Evolutionary conservation across 1,140 invertebrate genomes (phyloP), one percentile per base, ranked within the genome.

Genomic region (Drosophila carrolli): DNA sequence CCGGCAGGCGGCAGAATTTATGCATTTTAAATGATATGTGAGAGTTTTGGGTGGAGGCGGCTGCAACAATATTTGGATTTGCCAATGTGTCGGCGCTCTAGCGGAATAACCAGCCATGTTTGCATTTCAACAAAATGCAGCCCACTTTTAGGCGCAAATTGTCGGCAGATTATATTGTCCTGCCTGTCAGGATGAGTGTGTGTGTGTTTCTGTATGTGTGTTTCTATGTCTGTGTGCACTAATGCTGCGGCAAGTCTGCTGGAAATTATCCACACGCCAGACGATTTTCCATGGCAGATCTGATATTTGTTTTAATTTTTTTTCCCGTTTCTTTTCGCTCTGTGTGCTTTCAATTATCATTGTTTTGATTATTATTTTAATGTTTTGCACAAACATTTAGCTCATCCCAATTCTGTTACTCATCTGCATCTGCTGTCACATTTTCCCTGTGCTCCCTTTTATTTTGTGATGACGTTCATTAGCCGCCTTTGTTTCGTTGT

Each of bases 121-220:
- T 77, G 54, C 59, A 54, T 74, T 76, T 78, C 73, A 80, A 63
- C 67, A 56, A 80, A 51, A 68, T 75, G 58, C 57, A 74, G 40
- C 63, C 63, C 77, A 85, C 81, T 85, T 84, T 85, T 85, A 81
- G 78, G 67, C 77, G 67, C 77, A 81, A 84, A 85, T 73, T 85
- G 67, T 57, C 63, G 65, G 37, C 81, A 80, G 76, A 84, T 85
- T 84, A 84, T 80, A 84, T 76, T 75, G 67, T 68, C 60, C 29
- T 55, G 43, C 48, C 29, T 48, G 41, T 41, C 41, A 71, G 41
- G 51, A 51, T 44, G 43, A 51, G 35, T 60, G 19, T 57, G 19
- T 54, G 7, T 32, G 7, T 14, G 6, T 16, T 0, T 32, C 13
- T 46, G 48, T 38, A 38, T 54, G 38, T 55, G 13, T 60, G 35